Evolutionary conservation across 53 echinoderm and acorn worm genomes (phyloP).

Genomic region (Holothuria scabra): DNA sequence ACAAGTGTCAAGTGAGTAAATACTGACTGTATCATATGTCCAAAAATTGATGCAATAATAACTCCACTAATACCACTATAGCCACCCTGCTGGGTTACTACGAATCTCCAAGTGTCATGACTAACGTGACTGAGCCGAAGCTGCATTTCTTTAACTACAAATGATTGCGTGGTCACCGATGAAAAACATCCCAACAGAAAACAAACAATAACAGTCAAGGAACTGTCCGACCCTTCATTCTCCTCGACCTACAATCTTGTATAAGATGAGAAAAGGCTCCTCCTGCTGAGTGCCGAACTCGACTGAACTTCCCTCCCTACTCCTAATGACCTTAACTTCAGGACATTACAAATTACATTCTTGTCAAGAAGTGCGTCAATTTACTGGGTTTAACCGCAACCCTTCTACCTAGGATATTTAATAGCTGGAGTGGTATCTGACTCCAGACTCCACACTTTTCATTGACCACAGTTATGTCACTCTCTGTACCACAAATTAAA

Average conservation of each 20-base stretch:
- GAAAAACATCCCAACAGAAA: no score
- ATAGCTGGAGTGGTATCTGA: background rate
- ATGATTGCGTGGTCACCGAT: no score
- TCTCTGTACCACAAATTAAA: background rate
- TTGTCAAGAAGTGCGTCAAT: constrained; percentile 2
- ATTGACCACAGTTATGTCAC: constrained; percentile 43
- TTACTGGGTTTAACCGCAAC: constrained; percentile 10
- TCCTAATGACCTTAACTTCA: constrained; percentile 26
- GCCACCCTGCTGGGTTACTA: no score
- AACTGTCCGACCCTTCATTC: constrained; percentile 25
- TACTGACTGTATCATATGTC: no score
- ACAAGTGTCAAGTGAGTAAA: no score
- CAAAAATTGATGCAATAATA: no score
- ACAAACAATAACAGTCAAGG: no score
- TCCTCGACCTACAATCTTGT: constrained; percentile 15
- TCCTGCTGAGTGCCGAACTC: constrained; percentile 10
- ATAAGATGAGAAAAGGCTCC: no score
- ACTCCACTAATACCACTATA: no score
- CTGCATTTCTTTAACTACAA: no score
- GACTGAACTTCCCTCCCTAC: constrained; percentile 7
- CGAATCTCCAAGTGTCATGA: no score
- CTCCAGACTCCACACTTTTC: background rate
- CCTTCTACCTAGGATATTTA: constrained; percentile 9
- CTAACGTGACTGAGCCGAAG: no score
- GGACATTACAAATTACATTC: constrained; percentile 33